phyloP scores from a whole-genome alignment of 2,888 invertebrate genomes.

The Oxytorus armatus region DNA sequence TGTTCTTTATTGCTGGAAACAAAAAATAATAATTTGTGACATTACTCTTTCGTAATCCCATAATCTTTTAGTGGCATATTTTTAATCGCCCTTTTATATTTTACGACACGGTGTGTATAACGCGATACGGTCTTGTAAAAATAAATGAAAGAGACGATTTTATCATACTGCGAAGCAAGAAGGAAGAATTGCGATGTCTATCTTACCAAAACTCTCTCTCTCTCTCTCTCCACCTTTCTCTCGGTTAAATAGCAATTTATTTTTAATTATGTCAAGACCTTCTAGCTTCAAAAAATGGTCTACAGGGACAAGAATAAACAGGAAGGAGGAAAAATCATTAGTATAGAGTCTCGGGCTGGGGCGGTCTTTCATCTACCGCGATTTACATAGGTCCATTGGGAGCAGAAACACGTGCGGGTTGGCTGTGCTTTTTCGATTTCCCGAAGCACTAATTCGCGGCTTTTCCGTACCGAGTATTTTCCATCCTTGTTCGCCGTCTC shows the following conservation, averaged over 20 bases:
- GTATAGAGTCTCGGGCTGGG: neutral
- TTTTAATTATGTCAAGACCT: conserved; percentile 38
- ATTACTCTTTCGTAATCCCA: neutral
- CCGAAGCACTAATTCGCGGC: conserved; percentile 22
- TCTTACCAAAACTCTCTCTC: conserved; percentile 7
- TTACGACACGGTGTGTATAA: conserved; percentile 5
- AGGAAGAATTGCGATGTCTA: conserved; percentile 40
- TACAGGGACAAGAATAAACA: conserved; percentile 26
- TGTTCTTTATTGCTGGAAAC: conserved; percentile 37
- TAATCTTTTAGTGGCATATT: conserved; percentile 10
- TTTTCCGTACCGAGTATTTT: conserved; percentile 16
- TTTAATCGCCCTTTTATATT: conserved; percentile 28
- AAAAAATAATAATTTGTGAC: conserved; percentile 18
- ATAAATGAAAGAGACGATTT: conserved; percentile 1
- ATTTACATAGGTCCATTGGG: conserved; percentile 30
- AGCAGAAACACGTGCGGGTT: conserved; percentile 13
- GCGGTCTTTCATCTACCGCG: conserved; percentile 12
- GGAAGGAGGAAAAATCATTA: conserved; percentile 11
- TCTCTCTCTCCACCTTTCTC: conserved; percentile 3
- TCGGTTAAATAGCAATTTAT: conserved; percentile 21
- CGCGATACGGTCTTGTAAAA: neutral
- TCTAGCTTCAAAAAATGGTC: neutral
- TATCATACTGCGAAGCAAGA: neutral
- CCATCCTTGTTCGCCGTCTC: neutral
- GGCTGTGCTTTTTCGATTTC: conserved; percentile 26